Base-by-base conservation (phyloP, 53 echinoderm and acorn worm genomes). In the Holothuria leucospilota region DNA sequence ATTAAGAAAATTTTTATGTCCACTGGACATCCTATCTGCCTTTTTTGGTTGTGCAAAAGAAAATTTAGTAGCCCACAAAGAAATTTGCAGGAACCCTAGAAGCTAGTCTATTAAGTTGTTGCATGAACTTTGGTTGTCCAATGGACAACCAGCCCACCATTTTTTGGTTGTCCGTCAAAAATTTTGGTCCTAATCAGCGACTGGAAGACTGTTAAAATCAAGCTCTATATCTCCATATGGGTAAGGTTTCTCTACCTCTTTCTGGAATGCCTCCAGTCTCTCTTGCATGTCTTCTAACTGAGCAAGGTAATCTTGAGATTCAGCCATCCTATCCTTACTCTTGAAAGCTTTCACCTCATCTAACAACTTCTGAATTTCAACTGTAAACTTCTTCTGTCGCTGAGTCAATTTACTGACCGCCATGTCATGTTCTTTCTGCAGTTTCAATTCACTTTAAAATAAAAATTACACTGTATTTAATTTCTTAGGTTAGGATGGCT, bases 241-340 rank as follows among this genome's bases (percentile, higher is more conserved):
- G 4, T 56, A 15, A 56, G 18, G 18, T 56, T 7, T 4, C 18
- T 10, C 56, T 24, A 98, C 98, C 93, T 97, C 97, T 81, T 92
- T 66, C 39, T 98, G 93, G 78, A 93, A 98, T 5, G 88, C 90
- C 41, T 98, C 98, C 38, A 98, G 89, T 69, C 90, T 88, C 59
- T 82, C 87, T 71, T 92, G 91, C 52, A 98, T 98, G 2, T 91
- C 90, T 39, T 84, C 66, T 23, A 98, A 85, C 62, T 86, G 88
- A 28, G 74, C 85, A 11, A 92, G 85, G 39, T 98, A 93, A 71
- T 93, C 95, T 71, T 95, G 88, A 24, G 98, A 95, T 72, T 98
- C 98, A 2, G 98, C 93, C 98, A 98, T 98, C 59, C 98, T 85
- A 75, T 98, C 98, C 73, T 93, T 95, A 81, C 87, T 90, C 85